Evolutionary conservation across 2,797 vertebrate genomes (phyloP).

Genomic region (Rhinogobio ventralis): DNA sequence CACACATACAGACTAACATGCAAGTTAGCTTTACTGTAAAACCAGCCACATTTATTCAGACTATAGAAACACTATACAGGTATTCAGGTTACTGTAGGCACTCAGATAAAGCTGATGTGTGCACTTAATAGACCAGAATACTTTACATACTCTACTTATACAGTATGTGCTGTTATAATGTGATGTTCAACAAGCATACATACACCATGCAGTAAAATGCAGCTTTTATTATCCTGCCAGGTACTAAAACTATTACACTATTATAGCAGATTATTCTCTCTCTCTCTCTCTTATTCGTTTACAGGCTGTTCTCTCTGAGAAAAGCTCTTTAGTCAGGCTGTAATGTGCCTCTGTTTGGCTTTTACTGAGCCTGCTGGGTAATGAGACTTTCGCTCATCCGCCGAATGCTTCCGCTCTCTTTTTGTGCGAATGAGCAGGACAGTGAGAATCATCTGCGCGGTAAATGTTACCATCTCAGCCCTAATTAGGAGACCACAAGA

Average conservation of each 20-base stretch:
- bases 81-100: not conserved
- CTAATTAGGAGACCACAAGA: constrained; percentile 27
- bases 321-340: constrained; percentile 44
- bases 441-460: not conserved
- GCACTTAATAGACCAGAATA: not conserved
- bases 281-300: constrained; percentile 21
- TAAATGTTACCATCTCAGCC: constrained; percentile 5
- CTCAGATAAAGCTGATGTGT: constrained; percentile 25
- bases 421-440: constrained; percentile 8
- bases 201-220: constrained; percentile 36
- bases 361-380: constrained; percentile 34
- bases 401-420: constrained; percentile 10
- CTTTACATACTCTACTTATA: not conserved
- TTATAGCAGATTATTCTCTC: constrained; percentile 37
- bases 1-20: constrained; percentile 34
- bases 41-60: not conserved
- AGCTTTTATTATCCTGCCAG: constrained; percentile 51
- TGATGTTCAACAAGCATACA: constrained; percentile 10
- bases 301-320: constrained; percentile 32
- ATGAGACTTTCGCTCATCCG: constrained; percentile 9
- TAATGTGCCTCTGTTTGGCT: constrained; percentile 34
- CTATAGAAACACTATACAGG: constrained; percentile 21
- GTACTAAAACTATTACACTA: constrained; percentile 55
- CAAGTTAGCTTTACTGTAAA: constrained; percentile 16
- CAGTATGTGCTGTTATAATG: not conserved